These are phyloP conservation scores for Procavia capensis DNA, from an alignment of 2,113 vertebrate species.

Conservation along the genomic window DNA sequence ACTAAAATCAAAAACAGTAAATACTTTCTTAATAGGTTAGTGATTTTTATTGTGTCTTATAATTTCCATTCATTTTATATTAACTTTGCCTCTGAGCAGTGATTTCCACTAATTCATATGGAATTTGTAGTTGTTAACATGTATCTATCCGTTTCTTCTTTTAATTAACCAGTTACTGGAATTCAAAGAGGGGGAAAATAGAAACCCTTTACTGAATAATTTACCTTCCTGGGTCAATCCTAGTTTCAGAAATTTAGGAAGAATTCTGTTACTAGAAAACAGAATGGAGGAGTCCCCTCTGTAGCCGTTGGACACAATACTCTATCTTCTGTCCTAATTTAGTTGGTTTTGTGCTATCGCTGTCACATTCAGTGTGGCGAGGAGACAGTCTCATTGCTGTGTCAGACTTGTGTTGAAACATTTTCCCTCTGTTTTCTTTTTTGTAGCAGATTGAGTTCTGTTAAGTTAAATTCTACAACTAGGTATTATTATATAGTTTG, in stretches of 20 bases:
- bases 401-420: not conserved
- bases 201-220: not conserved
- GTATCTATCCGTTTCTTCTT: not conserved
- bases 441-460: not conserved
- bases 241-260: not conserved
- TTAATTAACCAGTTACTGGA: not conserved
- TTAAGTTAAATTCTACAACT: not conserved
- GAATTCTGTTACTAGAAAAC: not conserved
- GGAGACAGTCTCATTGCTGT: not conserved
- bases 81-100: not conserved
- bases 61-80: not conserved
- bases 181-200: not conserved
- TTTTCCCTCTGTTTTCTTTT: not conserved
- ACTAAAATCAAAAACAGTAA: not conserved
- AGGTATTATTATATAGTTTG: not conserved
- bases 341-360: not conserved
- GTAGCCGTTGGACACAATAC: not conserved
- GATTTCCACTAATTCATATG: not conserved
- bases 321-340: not conserved
- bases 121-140: not conserved
- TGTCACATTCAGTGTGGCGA: not conserved
- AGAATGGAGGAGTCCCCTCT: not conserved
- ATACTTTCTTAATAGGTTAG: not conserved
- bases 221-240: not conserved
- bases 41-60: not conserved